A percentile compares a stretch with the other conserved stretches of the same genome.
phyloP scores from a whole-genome alignment of 2,797 vertebrate species.

The Cuculus canorus region DNA sequence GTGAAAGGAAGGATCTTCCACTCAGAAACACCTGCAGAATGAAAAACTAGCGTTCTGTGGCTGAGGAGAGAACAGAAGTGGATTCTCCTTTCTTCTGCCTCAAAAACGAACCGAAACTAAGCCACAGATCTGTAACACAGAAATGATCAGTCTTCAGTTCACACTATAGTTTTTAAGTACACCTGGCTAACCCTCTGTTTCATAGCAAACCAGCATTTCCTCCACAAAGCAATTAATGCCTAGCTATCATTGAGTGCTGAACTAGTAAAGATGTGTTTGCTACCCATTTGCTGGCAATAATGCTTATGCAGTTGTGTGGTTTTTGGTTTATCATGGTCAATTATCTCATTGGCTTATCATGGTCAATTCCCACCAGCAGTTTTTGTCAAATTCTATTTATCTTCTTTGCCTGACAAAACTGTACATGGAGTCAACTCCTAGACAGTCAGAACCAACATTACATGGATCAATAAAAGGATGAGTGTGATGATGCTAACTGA shows the following conservation, averaged over 20 bases:
- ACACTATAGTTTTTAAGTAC: background rate
- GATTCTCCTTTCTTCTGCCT: background rate
- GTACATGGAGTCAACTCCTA: background rate
- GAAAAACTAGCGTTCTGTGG: background rate
- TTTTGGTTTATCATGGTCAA: too few relatives aligned
- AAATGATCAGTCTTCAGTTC: background rate
- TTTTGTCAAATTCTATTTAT: background rate
- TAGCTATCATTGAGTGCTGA: background rate
- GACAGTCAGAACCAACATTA: background rate
- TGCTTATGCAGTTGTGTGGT: background rate
- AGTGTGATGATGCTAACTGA: background rate
- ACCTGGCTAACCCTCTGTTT: background rate
- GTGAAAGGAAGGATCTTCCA: background rate
- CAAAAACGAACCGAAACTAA: background rate
- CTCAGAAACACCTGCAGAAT: background rate
- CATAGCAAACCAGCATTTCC: background rate
- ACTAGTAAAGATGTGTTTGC: background rate
- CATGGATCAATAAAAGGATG: background rate
- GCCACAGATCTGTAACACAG: accelerated
- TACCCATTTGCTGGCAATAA: background rate
- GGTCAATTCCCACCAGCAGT: background rate
- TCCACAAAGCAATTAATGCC: background rate
- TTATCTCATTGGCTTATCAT: too few relatives aligned
- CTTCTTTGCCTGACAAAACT: background rate
- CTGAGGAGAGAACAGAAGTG: background rate